Evolutionary conservation across 2,797 vertebrate species (phyloP).

Genomic region (Galago senegalensis): DNA sequence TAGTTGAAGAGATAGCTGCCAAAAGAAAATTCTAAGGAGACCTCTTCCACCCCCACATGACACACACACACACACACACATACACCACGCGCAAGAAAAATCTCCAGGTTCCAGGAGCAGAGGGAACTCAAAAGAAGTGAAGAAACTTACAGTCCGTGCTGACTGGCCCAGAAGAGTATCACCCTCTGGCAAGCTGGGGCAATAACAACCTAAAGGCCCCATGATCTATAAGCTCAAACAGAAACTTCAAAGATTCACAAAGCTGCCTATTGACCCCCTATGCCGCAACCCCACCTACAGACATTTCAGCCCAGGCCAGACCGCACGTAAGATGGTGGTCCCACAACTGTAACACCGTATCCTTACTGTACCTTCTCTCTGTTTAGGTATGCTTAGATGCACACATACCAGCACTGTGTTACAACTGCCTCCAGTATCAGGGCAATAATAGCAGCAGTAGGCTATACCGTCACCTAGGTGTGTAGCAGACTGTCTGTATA

Average conservation of each 20-base stretch:
- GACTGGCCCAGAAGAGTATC: neutral
- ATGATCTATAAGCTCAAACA: neutral
- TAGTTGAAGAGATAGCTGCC: neutral
- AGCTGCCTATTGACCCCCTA: neutral
- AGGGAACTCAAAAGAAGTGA: neutral
- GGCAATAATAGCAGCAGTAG: neutral
- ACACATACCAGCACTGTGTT: neutral
- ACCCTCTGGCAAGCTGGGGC: neutral
- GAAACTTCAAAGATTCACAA: neutral
- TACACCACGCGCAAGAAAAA: neutral
- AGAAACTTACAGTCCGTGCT: neutral
- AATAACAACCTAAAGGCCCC: neutral
- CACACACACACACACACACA: neutral
- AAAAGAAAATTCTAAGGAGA: neutral
- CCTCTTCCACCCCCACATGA: neutral
- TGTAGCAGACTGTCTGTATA: neutral
- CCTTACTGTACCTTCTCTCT: neutral
- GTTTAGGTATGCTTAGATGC: neutral
- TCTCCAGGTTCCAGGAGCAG: neutral
- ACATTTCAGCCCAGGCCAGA: neutral
- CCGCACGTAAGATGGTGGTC: neutral
- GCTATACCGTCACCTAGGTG: neutral
- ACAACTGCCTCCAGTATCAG: neutral
- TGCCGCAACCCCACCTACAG: fast-evolving
- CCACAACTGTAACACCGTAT: neutral